Evolutionary conservation across 2,888 invertebrate species (phyloP), one percentile per base, ranked within the genome.

Genomic region (Ichneumoninae sp.): DNA sequence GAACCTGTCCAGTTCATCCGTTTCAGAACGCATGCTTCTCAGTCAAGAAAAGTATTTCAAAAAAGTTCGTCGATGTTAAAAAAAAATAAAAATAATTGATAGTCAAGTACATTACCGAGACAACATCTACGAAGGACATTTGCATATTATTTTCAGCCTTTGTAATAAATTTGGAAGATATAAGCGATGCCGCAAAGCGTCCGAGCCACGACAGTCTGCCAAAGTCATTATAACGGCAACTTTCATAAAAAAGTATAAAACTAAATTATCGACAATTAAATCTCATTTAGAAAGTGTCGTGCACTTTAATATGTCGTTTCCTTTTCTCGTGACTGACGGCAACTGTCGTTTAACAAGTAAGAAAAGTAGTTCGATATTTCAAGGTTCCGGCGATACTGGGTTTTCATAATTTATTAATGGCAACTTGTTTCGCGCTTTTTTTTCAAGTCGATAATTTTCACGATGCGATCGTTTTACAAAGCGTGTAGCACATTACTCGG

Each of bases 361-460:
- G 62, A 62, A 62, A 33, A 62, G 30, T 62, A 30, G 16, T 62
- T 62, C 62, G 30, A 16, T 62, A 62, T 62, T 62, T 33, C 62
- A 62, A 30, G 33, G 62, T 62, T 62, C 33, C 33, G 30, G 33
- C 62, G 33, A 62, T 62, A 62, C 62, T 30, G 16, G 13, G 16
- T 62, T 13, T 33, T 33, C 26, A 13, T 62, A 30, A 62, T 30
- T 60, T 26, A 60, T 62, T 30, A 13, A 16, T 33, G 6, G 16
- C 30, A 8, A 62, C 62, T 16, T 62, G 30, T 62, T 62, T 62
- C 62, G 16, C 62, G 30, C 6, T 62, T 62, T 57, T 10, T 26
- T 33, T 40, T 10, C 22, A 5, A 26, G 26, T 57, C 57, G 13
- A 57, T 57, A 57, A 57, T 57, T 57, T 57, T 57, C 57, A 13